A percentile compares a stretch with the other conserved stretches of the same genome.
phyloP scores from a whole-genome alignment of 92 coral and sea anemone genomes.

The Siderastrea siderea region DNA sequence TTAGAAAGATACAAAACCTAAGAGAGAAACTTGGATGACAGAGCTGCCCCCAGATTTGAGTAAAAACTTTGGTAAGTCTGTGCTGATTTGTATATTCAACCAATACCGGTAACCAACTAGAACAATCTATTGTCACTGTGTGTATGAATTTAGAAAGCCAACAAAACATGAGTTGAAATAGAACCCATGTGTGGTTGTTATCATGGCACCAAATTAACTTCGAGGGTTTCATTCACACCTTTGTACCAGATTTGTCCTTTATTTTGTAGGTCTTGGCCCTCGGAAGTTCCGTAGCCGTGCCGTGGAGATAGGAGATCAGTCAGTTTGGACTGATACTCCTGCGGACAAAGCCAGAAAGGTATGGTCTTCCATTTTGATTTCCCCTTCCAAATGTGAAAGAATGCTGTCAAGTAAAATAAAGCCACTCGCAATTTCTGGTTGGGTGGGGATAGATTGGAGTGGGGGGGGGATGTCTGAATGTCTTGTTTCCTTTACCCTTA shows the following conservation, averaged over 20 bases:
- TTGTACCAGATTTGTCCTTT: neutral
- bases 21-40: constrained; percentile 98
- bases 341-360: constrained; percentile 85
- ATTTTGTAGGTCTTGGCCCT: constrained; percentile 87
- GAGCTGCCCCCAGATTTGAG: constrained; percentile 97
- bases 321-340: constrained; percentile 98
- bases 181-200: too few relatives aligned
- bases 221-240: neutral
- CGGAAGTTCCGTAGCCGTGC: constrained; percentile 90
- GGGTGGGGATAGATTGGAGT: too few relatives aligned
- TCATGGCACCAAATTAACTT: too few relatives aligned
- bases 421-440: too few relatives aligned
- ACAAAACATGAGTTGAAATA: too few relatives aligned
- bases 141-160: neutral
- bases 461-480: too few relatives aligned
- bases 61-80: constrained; percentile 93
- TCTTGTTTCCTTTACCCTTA: too few relatives aligned
- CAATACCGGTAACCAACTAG: neutral
- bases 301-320: constrained; percentile 90
- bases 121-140: too few relatives aligned
- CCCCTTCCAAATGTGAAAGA: too few relatives aligned
- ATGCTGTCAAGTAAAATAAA: too few relatives aligned
- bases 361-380: neutral
- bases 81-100: neutral
- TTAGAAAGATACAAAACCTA: constrained; percentile 75